A percentile compares a stretch with the other conserved stretches of the same genome.
These are phyloP conservation scores for Pandion haliaetus DNA, from an alignment of 2,113 vertebrate species.

Conservation along the genomic window DNA sequence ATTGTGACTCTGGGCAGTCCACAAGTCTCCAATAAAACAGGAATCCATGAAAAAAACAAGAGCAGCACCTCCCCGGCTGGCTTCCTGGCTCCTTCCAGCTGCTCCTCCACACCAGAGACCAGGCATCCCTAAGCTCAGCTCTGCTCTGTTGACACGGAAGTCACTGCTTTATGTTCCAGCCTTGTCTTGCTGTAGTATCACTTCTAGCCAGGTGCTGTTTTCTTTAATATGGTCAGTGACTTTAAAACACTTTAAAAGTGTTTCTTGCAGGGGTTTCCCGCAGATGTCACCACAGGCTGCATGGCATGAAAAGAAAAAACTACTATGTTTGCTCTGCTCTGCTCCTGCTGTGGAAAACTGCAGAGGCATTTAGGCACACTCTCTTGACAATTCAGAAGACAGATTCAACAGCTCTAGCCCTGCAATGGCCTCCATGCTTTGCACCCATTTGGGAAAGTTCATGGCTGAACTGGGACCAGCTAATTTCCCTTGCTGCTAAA, in stretches of 20 bases:
- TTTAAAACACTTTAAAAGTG: background rate
- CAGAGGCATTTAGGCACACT: background rate
- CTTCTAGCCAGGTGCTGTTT: background rate
- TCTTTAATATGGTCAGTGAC: background rate
- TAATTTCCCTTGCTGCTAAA: background rate
- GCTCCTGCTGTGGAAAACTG: background rate
- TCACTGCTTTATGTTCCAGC: background rate
- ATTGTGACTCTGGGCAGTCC: background rate
- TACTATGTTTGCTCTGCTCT: background rate
- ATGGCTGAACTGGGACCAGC: background rate
- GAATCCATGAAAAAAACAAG: slow-evolving; percentile 66
- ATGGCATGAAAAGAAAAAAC: background rate
- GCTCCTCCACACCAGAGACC: background rate
- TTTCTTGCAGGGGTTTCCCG: background rate
- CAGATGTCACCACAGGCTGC: background rate
- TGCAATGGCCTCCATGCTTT: background rate
- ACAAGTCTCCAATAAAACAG: slow-evolving; percentile 64
- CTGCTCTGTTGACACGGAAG: background rate
- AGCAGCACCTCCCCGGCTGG: background rate
- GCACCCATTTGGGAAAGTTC: background rate
- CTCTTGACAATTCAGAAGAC: background rate
- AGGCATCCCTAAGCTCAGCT: background rate
- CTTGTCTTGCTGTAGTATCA: background rate
- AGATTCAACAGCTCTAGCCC: background rate
- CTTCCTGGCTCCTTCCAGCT: background rate